Evolutionary conservation across 2,797 vertebrate genomes (phyloP).

Genomic region (Coilia nasus): DNA sequence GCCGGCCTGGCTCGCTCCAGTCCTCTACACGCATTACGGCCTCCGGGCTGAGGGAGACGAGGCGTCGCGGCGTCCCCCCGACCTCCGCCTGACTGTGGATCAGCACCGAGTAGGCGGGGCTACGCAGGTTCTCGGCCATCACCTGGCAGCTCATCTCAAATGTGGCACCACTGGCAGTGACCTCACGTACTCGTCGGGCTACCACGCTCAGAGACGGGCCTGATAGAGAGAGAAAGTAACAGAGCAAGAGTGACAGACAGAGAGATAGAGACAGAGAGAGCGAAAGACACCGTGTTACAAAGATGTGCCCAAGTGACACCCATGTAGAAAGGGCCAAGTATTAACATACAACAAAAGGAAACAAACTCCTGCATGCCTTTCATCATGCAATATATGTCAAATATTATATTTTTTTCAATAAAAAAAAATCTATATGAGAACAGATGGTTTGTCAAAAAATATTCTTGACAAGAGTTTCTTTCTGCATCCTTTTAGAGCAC

Average conservation of each 20-base stretch:
- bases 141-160: conserved; percentile 93
- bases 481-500: not conserved
- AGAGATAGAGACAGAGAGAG: too few relatives aligned
- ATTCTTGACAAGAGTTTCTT: not conserved
- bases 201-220: conserved; percentile 77
- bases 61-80: conserved; percentile 70
- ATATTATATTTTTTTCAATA: not conserved
- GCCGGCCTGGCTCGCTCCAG: conserved; percentile 78
- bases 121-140: conserved; percentile 78
- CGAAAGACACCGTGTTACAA: not conserved
- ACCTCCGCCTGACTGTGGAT: conserved; percentile 79
- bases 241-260: not conserved
- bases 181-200: conserved; percentile 79
- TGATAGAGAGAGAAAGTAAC: conserved; percentile 4
- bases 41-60: conserved; percentile 87
- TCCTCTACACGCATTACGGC: conserved; percentile 82
- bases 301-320: too few relatives aligned
- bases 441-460: too few relatives aligned
- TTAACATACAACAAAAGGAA: too few relatives aligned
- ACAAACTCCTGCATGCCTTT: not conserved
- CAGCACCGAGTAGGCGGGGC: conserved; percentile 82
- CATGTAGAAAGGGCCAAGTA: too few relatives aligned
- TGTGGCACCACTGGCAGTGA: conserved; percentile 84
- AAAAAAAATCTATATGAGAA: too few relatives aligned
- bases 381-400: not conserved